Percentiles rank a stretch among this genome's conserved stretches.
Evolutionary conservation across 2,113 vertebrate genomes (phyloP).

Genomic region (Acrocephalus arundinaceus): DNA sequence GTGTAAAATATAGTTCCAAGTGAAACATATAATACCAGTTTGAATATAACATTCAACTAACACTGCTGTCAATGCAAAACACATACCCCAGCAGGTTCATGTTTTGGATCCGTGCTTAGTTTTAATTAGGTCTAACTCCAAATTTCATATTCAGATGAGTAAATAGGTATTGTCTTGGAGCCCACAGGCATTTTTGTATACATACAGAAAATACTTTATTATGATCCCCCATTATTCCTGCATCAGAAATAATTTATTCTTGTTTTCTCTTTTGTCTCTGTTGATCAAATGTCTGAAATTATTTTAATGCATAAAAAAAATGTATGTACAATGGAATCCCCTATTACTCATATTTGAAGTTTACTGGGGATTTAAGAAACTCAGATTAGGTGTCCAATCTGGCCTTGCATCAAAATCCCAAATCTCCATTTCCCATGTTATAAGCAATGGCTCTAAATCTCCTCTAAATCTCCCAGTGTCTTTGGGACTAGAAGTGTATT

Average conservation of each 20-base stretch:
- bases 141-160: neutral
- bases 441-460: neutral
- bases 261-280: neutral
- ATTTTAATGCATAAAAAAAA: neutral
- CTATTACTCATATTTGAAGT: neutral
- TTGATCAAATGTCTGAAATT: neutral
- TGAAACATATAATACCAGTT: neutral
- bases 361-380: neutral
- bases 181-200: neutral
- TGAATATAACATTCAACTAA: neutral
- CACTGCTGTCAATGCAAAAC: neutral
- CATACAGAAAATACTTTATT: neutral
- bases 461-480: neutral
- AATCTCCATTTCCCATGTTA: neutral
- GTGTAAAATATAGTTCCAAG: constrained; percentile 23
- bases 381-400: neutral
- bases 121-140: neutral
- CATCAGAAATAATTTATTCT: neutral
- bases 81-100: neutral
- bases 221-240: neutral
- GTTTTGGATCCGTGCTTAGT: neutral
- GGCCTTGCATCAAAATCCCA: neutral
- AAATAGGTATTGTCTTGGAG: neutral
- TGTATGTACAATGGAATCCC: neutral
- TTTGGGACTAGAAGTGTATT: neutral